Evolutionary conservation across 1,140 invertebrate species (phyloP).

Genomic region (Bombus vancouverensis): DNA sequence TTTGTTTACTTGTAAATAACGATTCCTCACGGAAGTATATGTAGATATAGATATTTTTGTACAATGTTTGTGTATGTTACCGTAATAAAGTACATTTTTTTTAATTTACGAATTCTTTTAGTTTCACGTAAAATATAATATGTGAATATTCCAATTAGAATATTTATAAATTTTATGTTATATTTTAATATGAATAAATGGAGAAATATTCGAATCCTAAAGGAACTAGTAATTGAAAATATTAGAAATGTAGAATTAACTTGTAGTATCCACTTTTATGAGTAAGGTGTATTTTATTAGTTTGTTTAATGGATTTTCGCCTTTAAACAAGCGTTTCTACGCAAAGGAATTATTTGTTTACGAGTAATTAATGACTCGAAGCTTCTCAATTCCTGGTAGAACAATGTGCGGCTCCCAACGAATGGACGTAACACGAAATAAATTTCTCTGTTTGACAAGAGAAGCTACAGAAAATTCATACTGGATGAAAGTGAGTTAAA

Average conservation of each 20-base stretch:
- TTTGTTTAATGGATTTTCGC: too few relatives aligned
- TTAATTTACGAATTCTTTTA: not conserved
- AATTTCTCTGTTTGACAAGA: not conserved
- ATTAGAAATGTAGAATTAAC: not conserved
- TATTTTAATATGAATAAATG: not conserved
- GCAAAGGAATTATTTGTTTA: too few relatives aligned
- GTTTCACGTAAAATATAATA: not conserved
- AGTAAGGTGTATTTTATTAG: too few relatives aligned
- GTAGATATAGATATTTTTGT: constrained; percentile 63
- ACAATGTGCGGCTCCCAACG: not conserved
- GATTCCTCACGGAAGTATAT: constrained; percentile 45
- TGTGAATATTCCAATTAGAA: not conserved
- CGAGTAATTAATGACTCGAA: too few relatives aligned
- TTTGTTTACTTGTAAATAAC: constrained; percentile 59
- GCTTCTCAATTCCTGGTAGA: not conserved
- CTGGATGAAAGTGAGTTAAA: not conserved
- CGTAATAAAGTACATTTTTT: constrained; percentile 57
- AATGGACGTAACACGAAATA: not conserved
- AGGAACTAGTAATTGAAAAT: not conserved
- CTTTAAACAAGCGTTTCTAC: too few relatives aligned
- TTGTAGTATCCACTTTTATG: too few relatives aligned
- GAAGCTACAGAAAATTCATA: not conserved
- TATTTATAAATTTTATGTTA: not conserved
- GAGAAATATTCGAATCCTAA: not conserved
- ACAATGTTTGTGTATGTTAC: constrained; percentile 48